Evolutionary conservation across 1,140 invertebrate genomes (phyloP), one percentile per base, ranked within the genome.

Genomic region (Mactra quadrangularis): DNA sequence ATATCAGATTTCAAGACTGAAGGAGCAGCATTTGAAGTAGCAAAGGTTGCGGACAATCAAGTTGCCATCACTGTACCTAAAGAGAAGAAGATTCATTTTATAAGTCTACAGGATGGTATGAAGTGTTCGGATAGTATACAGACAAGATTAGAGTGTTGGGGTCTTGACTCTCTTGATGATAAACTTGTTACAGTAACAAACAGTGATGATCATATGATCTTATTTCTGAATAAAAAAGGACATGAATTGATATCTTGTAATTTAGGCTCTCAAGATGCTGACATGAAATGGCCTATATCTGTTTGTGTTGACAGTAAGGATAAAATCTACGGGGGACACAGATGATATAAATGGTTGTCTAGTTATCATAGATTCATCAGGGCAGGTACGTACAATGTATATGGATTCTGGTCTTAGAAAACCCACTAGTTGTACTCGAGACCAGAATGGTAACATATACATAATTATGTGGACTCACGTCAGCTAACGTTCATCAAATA

Each of bases 281-380:
- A 78, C 35, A 78, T 78, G 76, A 78, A 78, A 68, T 78, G 76
- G 76, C 76, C 76, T 22, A 78, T 78, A 33, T 78, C 76, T 38
- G 76, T 78, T n/a, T 78, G 76, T 64, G 76, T 55, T 22, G 50
- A 68, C n/a, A 60, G 60, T 6, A 78, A 78, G 25, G 76, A 78
- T 22, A 50, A 59, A 45, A 68, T 78, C 41, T 78, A 55, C 62
- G 52, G 76, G 76, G 25, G 76, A 78, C 31, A 66, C 76, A 2
- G 76, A 66, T 3, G 76, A 78, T 19, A 78, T 78, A 2, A 78
- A 68, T 55, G 76, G 76, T 35, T 78, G 60, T 27, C 76, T 78
- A 6, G 76, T 78, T 25, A 59, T 66, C 22, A 68, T 78, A 19
- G 76, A 78, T 59, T 50, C 76, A 0, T 22, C 60, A 19, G 76